Percentiles rank a stretch among this genome's conserved stretches.
Evolutionary conservation across 2,888 invertebrate species (phyloP).

Genomic region (Ectobius pallidus): DNA sequence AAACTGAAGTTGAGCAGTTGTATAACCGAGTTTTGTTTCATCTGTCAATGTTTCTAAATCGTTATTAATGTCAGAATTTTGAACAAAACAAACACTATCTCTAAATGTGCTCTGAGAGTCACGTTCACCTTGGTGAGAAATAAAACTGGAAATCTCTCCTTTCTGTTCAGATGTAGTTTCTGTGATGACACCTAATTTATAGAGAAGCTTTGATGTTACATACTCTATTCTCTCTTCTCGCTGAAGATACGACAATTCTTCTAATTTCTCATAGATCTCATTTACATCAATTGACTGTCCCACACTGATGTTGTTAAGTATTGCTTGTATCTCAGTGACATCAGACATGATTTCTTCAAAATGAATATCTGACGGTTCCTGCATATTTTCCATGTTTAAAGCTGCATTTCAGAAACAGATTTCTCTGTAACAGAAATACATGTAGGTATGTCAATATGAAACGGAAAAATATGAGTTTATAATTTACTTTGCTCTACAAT

Average conservation of each 20-base stretch:
- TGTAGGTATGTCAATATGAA: too few species aligned
- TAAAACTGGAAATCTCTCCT: background rate
- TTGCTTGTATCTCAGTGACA: background rate
- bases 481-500: too few species aligned
- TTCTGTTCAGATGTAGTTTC: too few species aligned
- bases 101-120: too few species aligned
- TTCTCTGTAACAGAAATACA: too few species aligned
- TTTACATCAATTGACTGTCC: background rate
- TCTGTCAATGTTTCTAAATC: background rate
- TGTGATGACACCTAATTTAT: background rate
- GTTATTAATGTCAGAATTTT: too few species aligned
- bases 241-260: background rate
- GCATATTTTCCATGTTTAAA: background rate
- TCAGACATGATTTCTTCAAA: background rate
- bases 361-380: background rate
- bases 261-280: constrained; percentile 10
- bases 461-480: too few species aligned
- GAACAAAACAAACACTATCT: too few species aligned
- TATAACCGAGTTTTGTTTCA: too few species aligned
- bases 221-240: background rate
- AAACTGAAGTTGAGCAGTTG: too few species aligned
- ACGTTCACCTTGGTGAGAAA: too few species aligned
- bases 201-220: background rate
- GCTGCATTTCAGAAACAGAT: too few species aligned
- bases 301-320: background rate